Evolutionary conservation across 2,888 invertebrate genomes (phyloP).

Genomic region (Cosmia pyralina): DNA sequence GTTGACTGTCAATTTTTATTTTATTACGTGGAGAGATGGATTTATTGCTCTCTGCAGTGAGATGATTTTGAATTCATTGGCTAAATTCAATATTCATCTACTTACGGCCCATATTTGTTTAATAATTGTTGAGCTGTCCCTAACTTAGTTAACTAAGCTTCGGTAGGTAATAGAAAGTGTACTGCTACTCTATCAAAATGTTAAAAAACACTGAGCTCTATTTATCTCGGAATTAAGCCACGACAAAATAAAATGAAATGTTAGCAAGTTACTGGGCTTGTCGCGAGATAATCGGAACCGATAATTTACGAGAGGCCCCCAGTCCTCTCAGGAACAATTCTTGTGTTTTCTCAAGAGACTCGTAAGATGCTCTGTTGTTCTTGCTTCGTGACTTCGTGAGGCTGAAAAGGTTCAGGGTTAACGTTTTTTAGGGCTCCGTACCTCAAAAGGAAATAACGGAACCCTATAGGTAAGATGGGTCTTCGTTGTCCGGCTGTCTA

Average conservation of each 20-base stretch:
- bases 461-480: too few species aligned
- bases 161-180: background rate
- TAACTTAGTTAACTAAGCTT: background rate
- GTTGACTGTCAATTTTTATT: constrained; percentile 29
- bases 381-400: background rate
- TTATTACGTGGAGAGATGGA: constrained; percentile 4
- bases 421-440: background rate
- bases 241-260: constrained; percentile 35
- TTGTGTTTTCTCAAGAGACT: constrained; percentile 25
- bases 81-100: background rate
- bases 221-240: constrained; percentile 25
- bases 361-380: constrained; percentile 24
- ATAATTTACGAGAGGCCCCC: constrained; percentile 28
- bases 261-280: constrained; percentile 18
- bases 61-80: background rate
- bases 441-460: too few species aligned
- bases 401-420: constrained; percentile 6
- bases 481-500: too few species aligned
- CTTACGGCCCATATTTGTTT: background rate
- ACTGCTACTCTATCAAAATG: background rate
- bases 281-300: constrained; percentile 36
- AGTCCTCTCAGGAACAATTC: background rate
- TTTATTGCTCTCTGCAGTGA: background rate
- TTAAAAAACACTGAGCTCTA: background rate
- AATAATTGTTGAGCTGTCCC: background rate